Evolutionary conservation across 2,888 invertebrate genomes (phyloP).

Genomic region (Sepiola atlantica): DNA sequence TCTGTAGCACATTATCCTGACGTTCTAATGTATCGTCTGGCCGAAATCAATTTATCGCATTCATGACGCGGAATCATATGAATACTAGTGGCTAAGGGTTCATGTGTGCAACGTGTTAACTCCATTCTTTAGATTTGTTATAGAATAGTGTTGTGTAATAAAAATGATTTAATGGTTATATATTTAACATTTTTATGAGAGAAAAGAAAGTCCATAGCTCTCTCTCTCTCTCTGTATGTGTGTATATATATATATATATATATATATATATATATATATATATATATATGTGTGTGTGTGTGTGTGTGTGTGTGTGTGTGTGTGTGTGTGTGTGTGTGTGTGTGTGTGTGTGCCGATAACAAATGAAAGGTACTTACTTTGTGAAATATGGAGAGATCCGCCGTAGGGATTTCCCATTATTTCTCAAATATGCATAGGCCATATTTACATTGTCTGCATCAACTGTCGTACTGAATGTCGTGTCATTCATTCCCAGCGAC

Average conservation of each 20-base stretch:
- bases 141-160: too few species aligned
- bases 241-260: background rate
- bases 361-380: slow-evolving; percentile 52
- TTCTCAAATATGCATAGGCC: slow-evolving; percentile 60
- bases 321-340: too few species aligned
- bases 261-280: background rate
- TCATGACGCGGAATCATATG: background rate
- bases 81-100: too few species aligned
- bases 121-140: too few species aligned
- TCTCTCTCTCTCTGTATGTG: too few species aligned
- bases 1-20: too few species aligned
- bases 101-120: too few species aligned
- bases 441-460: slow-evolving; percentile 56
- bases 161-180: too few species aligned
- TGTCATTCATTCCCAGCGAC: slow-evolving; percentile 66
- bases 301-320: too few species aligned
- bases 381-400: slow-evolving; percentile 57
- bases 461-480: slow-evolving; percentile 64
- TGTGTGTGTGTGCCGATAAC: background rate
- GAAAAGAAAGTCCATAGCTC: background rate
- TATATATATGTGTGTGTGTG: background rate
- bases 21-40: too few species aligned
- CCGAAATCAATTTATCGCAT: too few species aligned
- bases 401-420: background rate
- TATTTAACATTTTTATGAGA: too few species aligned